Conservation (phyloP, 2,888 invertebrate genomes). For the Flexamia atlantica region DNA sequence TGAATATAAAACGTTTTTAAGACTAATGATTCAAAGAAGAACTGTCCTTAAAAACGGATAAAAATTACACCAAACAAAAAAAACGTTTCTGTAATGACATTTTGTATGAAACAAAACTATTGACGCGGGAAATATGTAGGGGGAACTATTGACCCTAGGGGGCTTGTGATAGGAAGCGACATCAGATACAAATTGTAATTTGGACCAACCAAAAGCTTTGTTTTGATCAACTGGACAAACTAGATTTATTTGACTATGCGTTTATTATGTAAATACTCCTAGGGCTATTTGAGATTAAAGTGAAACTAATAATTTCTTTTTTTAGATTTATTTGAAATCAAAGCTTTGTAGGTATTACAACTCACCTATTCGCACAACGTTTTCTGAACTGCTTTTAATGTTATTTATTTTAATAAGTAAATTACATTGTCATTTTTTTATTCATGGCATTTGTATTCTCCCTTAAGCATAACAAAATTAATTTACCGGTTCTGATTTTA, state of each 20-base stretch:
- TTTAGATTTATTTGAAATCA: background rate
- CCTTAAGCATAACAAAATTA: too few relatives aligned
- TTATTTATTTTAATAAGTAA: too few relatives aligned
- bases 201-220: conserved; percentile 19
- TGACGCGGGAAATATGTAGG: background rate
- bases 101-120: background rate
- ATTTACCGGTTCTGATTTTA: too few relatives aligned
- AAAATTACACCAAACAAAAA: too few relatives aligned
- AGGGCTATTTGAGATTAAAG: conserved; percentile 7
- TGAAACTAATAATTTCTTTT: background rate
- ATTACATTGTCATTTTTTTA: too few relatives aligned
- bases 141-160: background rate
- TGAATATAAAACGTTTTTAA: too few relatives aligned
- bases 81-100: too few relatives aligned
- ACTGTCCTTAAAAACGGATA: too few relatives aligned
- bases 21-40: too few relatives aligned
- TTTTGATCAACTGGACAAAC: conserved; percentile 7
- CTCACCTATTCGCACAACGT: too few relatives aligned
- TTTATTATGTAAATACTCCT: background rate
- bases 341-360: background rate
- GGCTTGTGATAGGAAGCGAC: background rate
- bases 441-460: too few relatives aligned
- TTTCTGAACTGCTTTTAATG: too few relatives aligned
- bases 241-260: conserved; percentile 11
- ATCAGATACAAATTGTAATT: background rate